phyloP scores from a whole-genome alignment of 92 coral and sea anemone species.

The Pocillopora meandrina region DNA sequence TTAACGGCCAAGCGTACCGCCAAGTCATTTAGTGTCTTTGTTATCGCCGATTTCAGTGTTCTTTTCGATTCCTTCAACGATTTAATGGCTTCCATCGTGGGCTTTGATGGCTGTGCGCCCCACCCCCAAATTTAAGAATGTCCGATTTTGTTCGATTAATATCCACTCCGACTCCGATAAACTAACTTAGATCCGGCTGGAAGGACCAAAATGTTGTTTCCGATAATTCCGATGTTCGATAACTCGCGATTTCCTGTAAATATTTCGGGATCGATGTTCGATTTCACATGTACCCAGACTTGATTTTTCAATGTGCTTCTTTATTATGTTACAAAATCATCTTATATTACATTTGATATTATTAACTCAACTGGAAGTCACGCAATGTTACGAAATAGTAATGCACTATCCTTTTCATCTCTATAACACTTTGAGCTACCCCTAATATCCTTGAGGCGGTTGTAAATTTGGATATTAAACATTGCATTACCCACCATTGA shows the following conservation, averaged over 20 bases:
- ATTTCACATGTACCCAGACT: no score
- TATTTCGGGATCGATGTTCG: no score
- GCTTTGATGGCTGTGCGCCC: background rate
- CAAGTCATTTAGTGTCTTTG: conserved; percentile 23
- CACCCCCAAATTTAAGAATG: conserved; percentile 22
- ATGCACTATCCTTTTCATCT: no score
- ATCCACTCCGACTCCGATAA: conserved; percentile 16
- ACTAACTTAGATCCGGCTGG: conserved; percentile 40
- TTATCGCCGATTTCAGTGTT: conserved; percentile 34
- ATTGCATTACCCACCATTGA: conserved; percentile 76
- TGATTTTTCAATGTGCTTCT: no score
- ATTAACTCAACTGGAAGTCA: no score
- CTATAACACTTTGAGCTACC: conserved; percentile 31
- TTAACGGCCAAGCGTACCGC: conserved; percentile 30
- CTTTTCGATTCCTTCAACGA: conserved; percentile 22
- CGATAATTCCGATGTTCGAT: no score
- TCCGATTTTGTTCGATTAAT: conserved; percentile 10
- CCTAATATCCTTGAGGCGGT: conserved; percentile 25
- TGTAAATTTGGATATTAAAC: conserved; percentile 70
- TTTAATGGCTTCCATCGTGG: background rate
- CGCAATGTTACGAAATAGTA: no score
- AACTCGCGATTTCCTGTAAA: no score
- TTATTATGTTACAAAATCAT: no score
- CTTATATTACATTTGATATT: no score
- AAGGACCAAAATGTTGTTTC: conserved; percentile 26